Evolutionary conservation across 2,888 invertebrate genomes (phyloP).

Genomic region (Macaria liturata): DNA sequence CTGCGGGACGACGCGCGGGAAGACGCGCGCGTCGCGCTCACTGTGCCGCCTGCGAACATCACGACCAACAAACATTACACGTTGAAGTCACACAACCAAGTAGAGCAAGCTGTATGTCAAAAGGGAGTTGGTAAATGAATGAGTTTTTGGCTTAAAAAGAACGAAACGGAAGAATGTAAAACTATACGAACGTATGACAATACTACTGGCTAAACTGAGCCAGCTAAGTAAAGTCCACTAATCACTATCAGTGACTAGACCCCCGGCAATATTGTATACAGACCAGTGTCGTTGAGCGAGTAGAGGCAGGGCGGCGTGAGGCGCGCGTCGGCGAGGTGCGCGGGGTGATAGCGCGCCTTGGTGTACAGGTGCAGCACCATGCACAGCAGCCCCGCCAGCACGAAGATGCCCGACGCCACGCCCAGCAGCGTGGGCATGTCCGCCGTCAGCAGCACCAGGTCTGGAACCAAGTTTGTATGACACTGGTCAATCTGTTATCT

Average conservation of each 20-base stretch:
- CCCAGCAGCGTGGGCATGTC: constrained; percentile 94
- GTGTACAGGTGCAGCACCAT: constrained; percentile 94
- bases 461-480: constrained; percentile 62
- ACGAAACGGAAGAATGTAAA: no score
- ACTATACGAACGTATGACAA: no score
- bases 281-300: constrained; percentile 92
- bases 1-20: constrained; percentile 77
- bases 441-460: constrained; percentile 91
- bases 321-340: constrained; percentile 92
- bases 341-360: constrained; percentile 85
- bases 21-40: constrained; percentile 76
- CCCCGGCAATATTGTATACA: no score
- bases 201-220: no score
- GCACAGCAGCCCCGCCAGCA: constrained; percentile 93
- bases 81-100: neutral
- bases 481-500: no score
- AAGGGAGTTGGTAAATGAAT: no score
- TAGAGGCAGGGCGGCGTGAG: constrained; percentile 93
- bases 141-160: no score
- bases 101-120: no score
- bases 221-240: no score
- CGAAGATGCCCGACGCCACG: constrained; percentile 92
- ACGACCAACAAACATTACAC: neutral
- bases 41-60: constrained; percentile 79
- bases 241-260: no score